Base-by-base conservation (phyloP, 2,113 vertebrate genomes). In the Brachypodius melanocephalos region DNA sequence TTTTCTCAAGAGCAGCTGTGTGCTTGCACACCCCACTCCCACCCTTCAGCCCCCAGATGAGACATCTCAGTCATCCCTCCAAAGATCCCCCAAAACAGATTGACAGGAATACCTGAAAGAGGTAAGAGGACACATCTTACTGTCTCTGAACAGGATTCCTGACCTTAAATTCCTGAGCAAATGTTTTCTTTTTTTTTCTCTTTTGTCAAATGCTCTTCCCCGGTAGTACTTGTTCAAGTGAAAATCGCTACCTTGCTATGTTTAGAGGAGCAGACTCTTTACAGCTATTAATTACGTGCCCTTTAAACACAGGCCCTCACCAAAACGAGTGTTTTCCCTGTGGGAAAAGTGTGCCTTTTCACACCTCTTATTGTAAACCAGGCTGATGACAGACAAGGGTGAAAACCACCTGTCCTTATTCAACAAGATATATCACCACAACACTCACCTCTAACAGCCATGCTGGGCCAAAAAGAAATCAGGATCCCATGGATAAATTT, bases 351-450 rank as follows among this genome's bases (percentile, higher is more conserved):
- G 38, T 65, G 59, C 42, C 55, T 92, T 89, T 94, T 80, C 91
- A 95, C 91, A 90, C 79, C 87, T 93, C 76, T 77, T 75, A 38
- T 26, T 68, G 78, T 90, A 90, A 95, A 94, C 83, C 51, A 80
- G 62, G 62, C 83, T 77, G 80, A 67, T 0, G 13, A 92, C 67
- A 88, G 79, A 83, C 48, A 83, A 16, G 10, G 9, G 59, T 77
- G 55, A 86, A 84, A 96, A 86, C 32, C 87, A 90, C 76, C 87
- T 92, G 93, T 48, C 63, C 51, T 84, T 83, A 34, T 34, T 74
- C 34, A 46, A 20, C 29, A 38, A 84, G 59, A 38, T 31, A 2
- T 8, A 73, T 66, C 38, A 29, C 34, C 32, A 14, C 16, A 32
- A 36, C 36, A 38, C 8, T 18, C 6, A 0, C 25, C 51, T 55